Evolutionary conservation across 2,888 invertebrate species (phyloP), one percentile per base, ranked within the genome.

Genomic region (Cephus sareptanus): DNA sequence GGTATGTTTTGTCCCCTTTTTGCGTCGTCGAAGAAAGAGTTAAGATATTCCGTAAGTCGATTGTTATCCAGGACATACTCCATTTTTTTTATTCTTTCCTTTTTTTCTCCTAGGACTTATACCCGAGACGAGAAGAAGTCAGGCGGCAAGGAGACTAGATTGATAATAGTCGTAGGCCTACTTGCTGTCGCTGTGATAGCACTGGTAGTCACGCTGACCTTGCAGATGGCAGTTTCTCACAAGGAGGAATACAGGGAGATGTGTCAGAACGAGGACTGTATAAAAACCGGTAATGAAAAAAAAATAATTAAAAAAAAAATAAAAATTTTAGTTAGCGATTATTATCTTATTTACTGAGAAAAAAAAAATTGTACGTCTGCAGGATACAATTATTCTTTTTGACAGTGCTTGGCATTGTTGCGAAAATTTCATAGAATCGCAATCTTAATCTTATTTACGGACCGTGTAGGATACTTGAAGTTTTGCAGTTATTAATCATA

Each of bases 181-280:
- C 85, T 91, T 37, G 87, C 86, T 35, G 87, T 91, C 34, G 89
- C 89, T 69, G 90, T 91, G 83, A 87, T 90, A 82, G 90, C 90
- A 31, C 84, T 91, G 56, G 86, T 90, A 13, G 86, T 87, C 70
- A 89, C 90, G 79, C 79, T 91, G 78, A 88, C 88, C 77, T 85
- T 90, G 78, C 91, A 90, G 78, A 88, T 88, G 83, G 84, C 87
- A 11, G 83, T 89, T 77, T 90, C 90, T 83, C 85, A 85, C 37
- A 88, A 85, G 76, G 85, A 87, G 40, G 88, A 89, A 76, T 89
- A 90, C 85, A 88, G 86, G 81, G 90, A 91, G 83, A 89, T 90
- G 88, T 95, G 95, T 86, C 89, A 94, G 88, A 94, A 92, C 84
- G 94, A 94, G 86, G 93, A 94, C 84, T 95, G 95, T 87, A 93